These are phyloP conservation scores for Ophiothrix spiculata DNA, from an alignment of 35 echinoderm and acorn worm genomes.

Conservation along the genomic window DNA sequence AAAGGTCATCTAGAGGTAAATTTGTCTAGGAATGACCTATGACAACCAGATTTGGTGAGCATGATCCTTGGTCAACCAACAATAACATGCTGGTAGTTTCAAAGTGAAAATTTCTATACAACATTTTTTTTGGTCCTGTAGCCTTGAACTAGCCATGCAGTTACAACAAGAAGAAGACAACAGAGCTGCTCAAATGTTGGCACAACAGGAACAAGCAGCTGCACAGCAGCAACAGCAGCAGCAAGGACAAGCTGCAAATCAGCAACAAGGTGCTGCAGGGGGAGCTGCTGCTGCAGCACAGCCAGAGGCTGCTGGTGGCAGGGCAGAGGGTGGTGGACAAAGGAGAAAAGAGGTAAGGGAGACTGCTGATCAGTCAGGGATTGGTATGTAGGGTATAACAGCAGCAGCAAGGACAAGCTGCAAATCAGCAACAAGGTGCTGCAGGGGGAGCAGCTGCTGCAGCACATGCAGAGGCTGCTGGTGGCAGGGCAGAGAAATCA, in stretches of 20 bases:
- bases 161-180: conserved; percentile 84
- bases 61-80: too few species aligned
- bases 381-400: too few species aligned
- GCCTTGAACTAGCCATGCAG: conserved; percentile 86
- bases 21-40: too few species aligned
- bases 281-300: conserved; percentile 24
- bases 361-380: too few species aligned
- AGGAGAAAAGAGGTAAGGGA: conserved; percentile 61
- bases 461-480: conserved; percentile 21
- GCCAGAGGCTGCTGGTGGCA: conserved; percentile 14
- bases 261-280: neutral
- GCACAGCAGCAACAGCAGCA: conserved; percentile 38
- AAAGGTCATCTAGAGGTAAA: too few species aligned
- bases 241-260: conserved; percentile 22
- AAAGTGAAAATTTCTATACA: too few species aligned
- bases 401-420: conserved; percentile 38
- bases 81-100: too few species aligned
- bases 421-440: neutral
- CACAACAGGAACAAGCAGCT: conserved; percentile 50
- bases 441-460: conserved; percentile 13
- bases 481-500: neutral
- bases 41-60: too few species aligned
- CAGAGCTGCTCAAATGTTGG: conserved; percentile 62
- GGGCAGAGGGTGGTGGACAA: conserved; percentile 3
- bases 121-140: too few species aligned